These are phyloP conservation scores for Epinephelus cyanopodus DNA, from an alignment of 2,113 vertebrate genomes.

Conservation along the genomic window DNA sequence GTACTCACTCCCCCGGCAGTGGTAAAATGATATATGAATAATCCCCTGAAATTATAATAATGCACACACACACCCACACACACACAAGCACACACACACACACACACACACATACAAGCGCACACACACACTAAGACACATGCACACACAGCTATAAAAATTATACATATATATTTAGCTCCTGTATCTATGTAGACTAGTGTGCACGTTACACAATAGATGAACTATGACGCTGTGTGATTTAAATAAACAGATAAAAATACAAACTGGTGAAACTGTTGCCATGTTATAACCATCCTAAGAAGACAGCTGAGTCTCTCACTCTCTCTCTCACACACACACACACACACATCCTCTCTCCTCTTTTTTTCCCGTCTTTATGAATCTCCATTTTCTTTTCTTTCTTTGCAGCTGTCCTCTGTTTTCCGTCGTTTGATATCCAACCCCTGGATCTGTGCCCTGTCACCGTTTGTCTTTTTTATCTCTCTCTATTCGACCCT, in stretches of 20 bases:
- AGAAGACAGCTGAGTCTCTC: constrained; percentile 4
- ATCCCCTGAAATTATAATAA: neutral
- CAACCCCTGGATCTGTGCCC: neutral
- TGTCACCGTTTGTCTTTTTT: neutral
- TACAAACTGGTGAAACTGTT: constrained; percentile 52
- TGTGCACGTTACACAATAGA: constrained; percentile 32
- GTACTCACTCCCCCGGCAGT: no score
- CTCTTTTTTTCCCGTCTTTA: neutral
- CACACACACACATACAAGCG: neutral
- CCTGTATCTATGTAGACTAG: constrained; percentile 38
- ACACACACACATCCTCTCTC: neutral
- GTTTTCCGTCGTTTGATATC: neutral
- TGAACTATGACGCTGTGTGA: constrained; percentile 28
- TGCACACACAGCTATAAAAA: constrained; percentile 7
- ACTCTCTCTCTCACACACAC: neutral
- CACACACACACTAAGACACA: neutral
- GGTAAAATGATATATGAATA: no score
- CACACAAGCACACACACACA: neutral
- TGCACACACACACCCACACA: neutral
- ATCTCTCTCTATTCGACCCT: neutral
- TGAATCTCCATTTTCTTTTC: neutral
- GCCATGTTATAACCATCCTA: constrained; percentile 24
- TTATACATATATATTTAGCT: constrained; percentile 46
- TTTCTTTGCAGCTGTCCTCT: constrained; percentile 17
- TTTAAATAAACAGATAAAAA: constrained; percentile 62